A percentile compares a stretch with the other conserved stretches of the same genome.
Conservation (phyloP, 2,113 vertebrate species). For the Brienomyrus brachyistius region DNA sequence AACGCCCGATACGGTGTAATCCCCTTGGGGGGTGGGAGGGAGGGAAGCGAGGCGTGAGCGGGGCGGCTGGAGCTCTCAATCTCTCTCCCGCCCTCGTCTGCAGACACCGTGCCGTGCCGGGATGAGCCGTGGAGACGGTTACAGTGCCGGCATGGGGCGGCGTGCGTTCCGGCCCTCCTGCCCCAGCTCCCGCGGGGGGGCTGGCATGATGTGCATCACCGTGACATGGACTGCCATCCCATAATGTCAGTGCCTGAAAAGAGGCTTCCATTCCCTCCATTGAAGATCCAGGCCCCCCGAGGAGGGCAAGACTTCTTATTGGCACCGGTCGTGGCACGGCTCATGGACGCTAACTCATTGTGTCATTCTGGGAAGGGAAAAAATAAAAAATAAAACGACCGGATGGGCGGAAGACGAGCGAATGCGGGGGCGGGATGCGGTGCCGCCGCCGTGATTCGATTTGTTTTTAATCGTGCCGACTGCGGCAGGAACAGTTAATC, state of each 20-base stretch:
- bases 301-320: slow-evolving; percentile 58
- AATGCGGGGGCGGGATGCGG: neutral
- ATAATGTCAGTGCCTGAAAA: slow-evolving; percentile 50
- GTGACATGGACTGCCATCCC: slow-evolving; percentile 63
- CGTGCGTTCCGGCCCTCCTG: slow-evolving; percentile 36
- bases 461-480: neutral
- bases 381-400: neutral
- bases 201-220: slow-evolving; percentile 54
- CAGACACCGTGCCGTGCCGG: slow-evolving; percentile 4
- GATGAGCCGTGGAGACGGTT: slow-evolving; percentile 37
- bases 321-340: slow-evolving; percentile 50
- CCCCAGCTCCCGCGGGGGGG: slow-evolving; percentile 46
- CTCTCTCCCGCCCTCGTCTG: neutral
- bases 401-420: neutral
- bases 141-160: slow-evolving; percentile 46
- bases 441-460: neutral
- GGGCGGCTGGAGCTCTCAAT: neutral
- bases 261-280: slow-evolving; percentile 56
- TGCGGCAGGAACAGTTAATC: neutral
- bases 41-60: neutral
- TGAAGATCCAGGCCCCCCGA: slow-evolving; percentile 56
- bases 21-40: neutral
- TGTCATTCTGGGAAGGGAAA: slow-evolving; percentile 46
- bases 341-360: slow-evolving; percentile 55
- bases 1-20: slow-evolving; percentile 5